Evolutionary conservation across 2,888 invertebrate genomes (phyloP).

Genomic region (Chironomus riparius): DNA sequence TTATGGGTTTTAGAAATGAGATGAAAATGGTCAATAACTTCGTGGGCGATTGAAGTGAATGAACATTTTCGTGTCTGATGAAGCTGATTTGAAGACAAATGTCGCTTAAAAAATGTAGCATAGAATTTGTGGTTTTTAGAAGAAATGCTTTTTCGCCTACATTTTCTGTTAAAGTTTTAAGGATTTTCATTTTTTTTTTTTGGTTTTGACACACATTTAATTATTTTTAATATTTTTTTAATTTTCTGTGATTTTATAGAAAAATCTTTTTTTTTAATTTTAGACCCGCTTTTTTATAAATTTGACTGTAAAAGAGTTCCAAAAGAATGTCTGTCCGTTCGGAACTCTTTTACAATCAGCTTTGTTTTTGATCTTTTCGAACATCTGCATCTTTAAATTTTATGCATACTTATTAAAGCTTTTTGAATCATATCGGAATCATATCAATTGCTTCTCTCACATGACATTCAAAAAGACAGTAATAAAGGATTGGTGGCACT

Average conservation of each 20-base stretch:
- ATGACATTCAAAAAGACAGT: background rate
- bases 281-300: conserved; percentile 19
- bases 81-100: background rate
- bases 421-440: conserved; percentile 4
- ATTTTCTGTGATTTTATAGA: conserved; percentile 14
- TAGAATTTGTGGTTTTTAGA: background rate
- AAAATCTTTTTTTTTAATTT: conserved; percentile 22
- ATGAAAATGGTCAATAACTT: background rate
- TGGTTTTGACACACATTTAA: conserved; percentile 20
- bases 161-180: conserved; percentile 11
- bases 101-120: background rate
- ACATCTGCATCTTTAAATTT: background rate
- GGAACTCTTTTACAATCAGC: background rate
- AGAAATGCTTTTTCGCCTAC: background rate
- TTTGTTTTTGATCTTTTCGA: conserved; percentile 19
- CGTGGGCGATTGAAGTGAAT: conserved; percentile 14
- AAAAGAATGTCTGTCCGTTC: background rate
- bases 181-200: background rate
- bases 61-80: background rate
- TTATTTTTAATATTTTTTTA: conserved; percentile 6
- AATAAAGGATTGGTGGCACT: no score
- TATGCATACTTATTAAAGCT: background rate
- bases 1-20: background rate
- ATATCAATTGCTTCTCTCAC: background rate
- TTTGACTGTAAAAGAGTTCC: background rate